Percentiles rank a stretch among this genome's conserved stretches.
Conservation (phyloP, 2,113 vertebrate genomes). For the Varanus komodoensis region DNA sequence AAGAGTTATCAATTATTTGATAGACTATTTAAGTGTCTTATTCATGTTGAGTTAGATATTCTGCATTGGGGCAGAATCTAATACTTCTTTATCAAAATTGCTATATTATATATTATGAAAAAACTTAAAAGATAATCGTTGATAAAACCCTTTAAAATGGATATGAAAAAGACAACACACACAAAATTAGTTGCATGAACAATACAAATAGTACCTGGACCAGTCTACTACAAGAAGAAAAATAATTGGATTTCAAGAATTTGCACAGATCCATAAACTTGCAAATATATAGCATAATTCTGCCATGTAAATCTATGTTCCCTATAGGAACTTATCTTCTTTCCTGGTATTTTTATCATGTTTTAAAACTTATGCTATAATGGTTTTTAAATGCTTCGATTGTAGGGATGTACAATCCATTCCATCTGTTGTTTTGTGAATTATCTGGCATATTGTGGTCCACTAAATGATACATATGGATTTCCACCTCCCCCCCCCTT, state of each 20-base stretch:
- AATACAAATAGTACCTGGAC: not conserved
- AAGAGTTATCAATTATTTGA: not conserved
- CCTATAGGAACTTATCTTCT: too few species aligned
- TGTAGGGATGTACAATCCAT: too few species aligned
- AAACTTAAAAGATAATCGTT: not conserved
- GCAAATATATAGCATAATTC: too few species aligned
- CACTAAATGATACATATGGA: too few species aligned
- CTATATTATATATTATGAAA: not conserved
- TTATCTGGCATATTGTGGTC: too few species aligned
- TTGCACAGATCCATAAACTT: not conserved
- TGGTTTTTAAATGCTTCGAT: too few species aligned
- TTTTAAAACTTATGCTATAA: too few species aligned
- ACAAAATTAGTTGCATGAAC: not conserved
- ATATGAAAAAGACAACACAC: not conserved
- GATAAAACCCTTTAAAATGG: not conserved
- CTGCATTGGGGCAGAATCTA: not conserved
- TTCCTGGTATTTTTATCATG: too few species aligned
- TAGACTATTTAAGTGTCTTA: not conserved
- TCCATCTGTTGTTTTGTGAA: too few species aligned
- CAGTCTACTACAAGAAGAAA: not conserved
- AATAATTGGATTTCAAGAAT: not conserved
- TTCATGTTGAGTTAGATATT: not conserved
- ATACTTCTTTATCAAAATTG: not conserved
- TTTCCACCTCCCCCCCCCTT: too few species aligned
- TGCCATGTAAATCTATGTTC: too few species aligned